Conservation (phyloP, 2,113 vertebrate species). For the Tautogolabrus adspersus region DNA sequence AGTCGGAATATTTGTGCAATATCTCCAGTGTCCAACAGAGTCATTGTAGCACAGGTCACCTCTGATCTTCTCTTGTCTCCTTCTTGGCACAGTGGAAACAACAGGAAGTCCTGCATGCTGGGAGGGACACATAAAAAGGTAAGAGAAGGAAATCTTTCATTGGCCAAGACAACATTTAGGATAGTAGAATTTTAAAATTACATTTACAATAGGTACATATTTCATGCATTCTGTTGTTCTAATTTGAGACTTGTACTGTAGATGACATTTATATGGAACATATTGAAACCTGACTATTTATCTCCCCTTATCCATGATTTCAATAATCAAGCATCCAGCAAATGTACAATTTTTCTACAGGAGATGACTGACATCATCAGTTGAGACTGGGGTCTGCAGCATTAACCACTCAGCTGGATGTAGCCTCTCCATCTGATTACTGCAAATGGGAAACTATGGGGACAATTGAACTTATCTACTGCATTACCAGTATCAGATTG, state of each 20-base stretch:
- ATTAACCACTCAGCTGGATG: not conserved
- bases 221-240: too few species aligned
- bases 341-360: not conserved
- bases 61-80: slow-evolving; percentile 24
- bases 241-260: too few species aligned
- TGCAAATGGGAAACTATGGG: not conserved
- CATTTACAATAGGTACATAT: too few species aligned
- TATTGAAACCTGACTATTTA: not conserved
- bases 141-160: slow-evolving; percentile 3
- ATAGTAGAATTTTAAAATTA: not conserved
- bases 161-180: not conserved
- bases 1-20: slow-evolving; percentile 32
- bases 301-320: not conserved
- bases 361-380: not conserved
- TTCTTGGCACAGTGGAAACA: slow-evolving; percentile 12
- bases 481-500: not conserved
- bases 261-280: not conserved
- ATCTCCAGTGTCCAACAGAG: slow-evolving; percentile 23
- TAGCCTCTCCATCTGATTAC: not conserved
- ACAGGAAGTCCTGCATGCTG: slow-evolving; percentile 7
- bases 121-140: not conserved
- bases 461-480: not conserved
- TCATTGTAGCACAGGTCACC: slow-evolving; percentile 5
- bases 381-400: not conserved
- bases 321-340: not conserved